Conservation (phyloP, 2,113 vertebrate genomes). For the Pygoscelis antarcticus region DNA sequence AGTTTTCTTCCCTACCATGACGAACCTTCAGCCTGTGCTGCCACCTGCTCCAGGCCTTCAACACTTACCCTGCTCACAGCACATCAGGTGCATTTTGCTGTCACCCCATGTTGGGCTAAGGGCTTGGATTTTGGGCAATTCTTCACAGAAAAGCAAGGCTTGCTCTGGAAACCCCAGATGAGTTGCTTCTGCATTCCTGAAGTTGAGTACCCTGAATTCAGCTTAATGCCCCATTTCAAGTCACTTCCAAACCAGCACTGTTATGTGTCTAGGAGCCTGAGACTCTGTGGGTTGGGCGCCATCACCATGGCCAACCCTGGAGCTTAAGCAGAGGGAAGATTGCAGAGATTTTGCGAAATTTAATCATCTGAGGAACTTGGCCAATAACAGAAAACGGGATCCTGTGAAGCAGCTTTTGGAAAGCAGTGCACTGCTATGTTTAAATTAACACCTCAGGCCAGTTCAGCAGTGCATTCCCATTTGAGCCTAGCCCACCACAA, state of each 20-base stretch:
- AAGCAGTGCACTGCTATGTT: neutral
- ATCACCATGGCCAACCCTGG: neutral
- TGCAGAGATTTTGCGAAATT: neutral
- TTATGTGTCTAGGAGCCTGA: neutral
- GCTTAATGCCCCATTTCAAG: neutral
- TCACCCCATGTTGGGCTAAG: neutral
- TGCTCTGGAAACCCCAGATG: neutral
- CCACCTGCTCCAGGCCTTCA: neutral
- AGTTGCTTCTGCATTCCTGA: neutral
- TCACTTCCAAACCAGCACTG: neutral
- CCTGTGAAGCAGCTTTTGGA: neutral
- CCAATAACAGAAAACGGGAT: neutral
- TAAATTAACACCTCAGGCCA: neutral
- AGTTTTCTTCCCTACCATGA: neutral
- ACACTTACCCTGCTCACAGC: neutral
- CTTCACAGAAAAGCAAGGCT: neutral
- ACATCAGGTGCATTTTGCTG: neutral
- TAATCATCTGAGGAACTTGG: neutral
- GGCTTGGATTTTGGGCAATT: neutral
- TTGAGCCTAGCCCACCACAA: neutral
- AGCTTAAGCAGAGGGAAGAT: neutral
- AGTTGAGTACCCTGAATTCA: neutral
- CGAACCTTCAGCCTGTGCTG: neutral
- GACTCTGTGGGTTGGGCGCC: neutral
- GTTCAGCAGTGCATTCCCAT: neutral